Conservation (phyloP, 1,140 invertebrate genomes). For the Scaptodrosophila lebanonensis region DNA sequence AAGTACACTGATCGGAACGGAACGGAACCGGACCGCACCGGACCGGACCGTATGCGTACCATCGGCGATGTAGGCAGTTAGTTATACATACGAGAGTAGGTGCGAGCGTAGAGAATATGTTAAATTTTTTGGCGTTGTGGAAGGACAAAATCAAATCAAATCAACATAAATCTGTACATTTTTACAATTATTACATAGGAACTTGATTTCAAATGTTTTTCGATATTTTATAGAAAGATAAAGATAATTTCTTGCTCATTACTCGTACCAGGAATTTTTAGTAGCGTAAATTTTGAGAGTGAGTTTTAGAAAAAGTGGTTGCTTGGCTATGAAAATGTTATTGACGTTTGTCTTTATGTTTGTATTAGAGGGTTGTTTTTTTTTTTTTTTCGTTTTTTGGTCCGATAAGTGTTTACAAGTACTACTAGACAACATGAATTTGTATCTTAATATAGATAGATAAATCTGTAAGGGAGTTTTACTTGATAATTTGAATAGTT, state of each 20-base stretch:
- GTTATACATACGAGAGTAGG: conserved; percentile 7
- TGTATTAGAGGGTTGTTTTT: conserved; percentile 14
- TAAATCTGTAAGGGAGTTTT: conserved; percentile 60
- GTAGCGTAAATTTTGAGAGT: conserved; percentile 44
- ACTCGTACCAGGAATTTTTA: conserved; percentile 40
- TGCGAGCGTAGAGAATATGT: conserved; percentile 54
- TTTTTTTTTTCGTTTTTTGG: conserved; percentile 42
- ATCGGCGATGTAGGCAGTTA: conserved; percentile 15
- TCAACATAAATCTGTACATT: conserved; percentile 44
- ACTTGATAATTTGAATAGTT: conserved; percentile 36
- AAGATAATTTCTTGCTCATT: conserved; percentile 35
- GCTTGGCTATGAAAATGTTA: conserved; percentile 27
- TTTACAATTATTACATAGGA: conserved; percentile 35
- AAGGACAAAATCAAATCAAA: conserved; percentile 29
- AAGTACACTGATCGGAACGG: conserved; percentile 16
- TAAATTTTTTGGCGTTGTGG: conserved; percentile 47
- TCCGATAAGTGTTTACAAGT: conserved; percentile 33
- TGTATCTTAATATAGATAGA: conserved; percentile 52
- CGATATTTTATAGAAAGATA: conserved; percentile 33
- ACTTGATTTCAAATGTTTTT: conserved; percentile 44
- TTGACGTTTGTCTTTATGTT: conserved; percentile 41
- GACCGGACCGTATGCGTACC: conserved; percentile 1
- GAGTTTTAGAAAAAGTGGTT: conserved; percentile 35
- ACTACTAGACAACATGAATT: conserved; percentile 38
- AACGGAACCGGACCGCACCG: conserved; percentile 4